Evolutionary conservation across 2,888 invertebrate genomes (phyloP).

Genomic region (Apamea sordens): DNA sequence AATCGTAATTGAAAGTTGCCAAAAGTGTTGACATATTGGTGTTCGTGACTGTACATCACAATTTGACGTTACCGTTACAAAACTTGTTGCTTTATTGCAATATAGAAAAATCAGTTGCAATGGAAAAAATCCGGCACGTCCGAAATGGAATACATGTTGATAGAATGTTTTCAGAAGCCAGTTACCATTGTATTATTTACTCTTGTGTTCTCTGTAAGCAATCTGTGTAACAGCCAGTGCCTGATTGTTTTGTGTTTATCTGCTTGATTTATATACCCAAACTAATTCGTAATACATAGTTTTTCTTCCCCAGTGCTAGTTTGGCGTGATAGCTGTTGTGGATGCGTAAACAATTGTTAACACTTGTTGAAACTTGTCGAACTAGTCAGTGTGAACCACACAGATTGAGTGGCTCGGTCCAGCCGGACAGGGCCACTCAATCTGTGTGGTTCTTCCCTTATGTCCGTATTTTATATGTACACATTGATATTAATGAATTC

Average conservation of each 20-base stretch:
- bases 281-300: not conserved
- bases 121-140: slow-evolving; percentile 27
- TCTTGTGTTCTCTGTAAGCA: slow-evolving; percentile 7
- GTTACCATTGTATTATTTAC: slow-evolving; percentile 14
- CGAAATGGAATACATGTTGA: slow-evolving; percentile 10
- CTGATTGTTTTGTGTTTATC: slow-evolving; percentile 6
- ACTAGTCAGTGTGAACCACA: too few relatives aligned
- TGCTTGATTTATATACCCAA: slow-evolving; percentile 5
- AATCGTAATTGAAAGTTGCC: too few relatives aligned
- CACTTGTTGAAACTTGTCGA: too few relatives aligned
- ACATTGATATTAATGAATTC: too few relatives aligned
- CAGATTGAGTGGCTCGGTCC: too few relatives aligned
- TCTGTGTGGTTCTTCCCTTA: too few relatives aligned
- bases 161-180: slow-evolving; percentile 25
- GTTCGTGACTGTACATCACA: too few relatives aligned
- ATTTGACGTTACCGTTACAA: not conserved
- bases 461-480: too few relatives aligned
- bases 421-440: too few relatives aligned
- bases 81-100: slow-evolving; percentile 24
- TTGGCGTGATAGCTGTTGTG: not conserved
- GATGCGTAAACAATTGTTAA: not conserved
- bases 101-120: slow-evolving; percentile 9
- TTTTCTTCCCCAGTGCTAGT: not conserved
- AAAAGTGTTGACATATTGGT: too few relatives aligned
- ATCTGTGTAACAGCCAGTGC: slow-evolving; percentile 24